Base-by-base conservation (phyloP, 2,113 vertebrate genomes). In the Gobius niger region DNA sequence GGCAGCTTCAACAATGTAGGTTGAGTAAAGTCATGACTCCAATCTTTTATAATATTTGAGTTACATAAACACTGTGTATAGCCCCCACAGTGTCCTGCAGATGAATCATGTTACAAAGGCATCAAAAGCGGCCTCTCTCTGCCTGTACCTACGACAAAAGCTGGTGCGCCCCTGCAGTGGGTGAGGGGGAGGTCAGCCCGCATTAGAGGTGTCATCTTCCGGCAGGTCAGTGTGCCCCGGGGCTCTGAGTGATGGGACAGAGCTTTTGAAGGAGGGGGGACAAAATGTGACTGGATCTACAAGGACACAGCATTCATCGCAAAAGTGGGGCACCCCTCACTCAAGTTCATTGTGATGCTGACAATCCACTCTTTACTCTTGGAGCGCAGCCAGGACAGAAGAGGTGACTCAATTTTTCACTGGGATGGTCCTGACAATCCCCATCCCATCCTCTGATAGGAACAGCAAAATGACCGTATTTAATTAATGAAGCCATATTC, bases 291-390 rank as follows among this genome's bases (percentile, higher is more conserved):
- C 47, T 53, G 68, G 42, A 68, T 69, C 67, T 70, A 82, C 82
- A 89, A 89, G 85, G 86, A 88, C 86, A 80, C 76, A 49, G 51
- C 73, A 85, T 77, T 65, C 24, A 14, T 82, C 74, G 81, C 76
- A 49, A 44, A 44, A 75, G 65, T 62, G 69, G 5, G 16, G 46
- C 69, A 73, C 52, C 56, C 68, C 42, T 67, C 61, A 42, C 70
- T 73, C 47, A 34, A 73, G 72, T 70, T 82, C 81, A 78, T 83
- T 86, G 70, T 81, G 80, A 83, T 82, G 82, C 80, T 85, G 80
- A 84, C 75, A 87, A 67, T 73, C 19, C 44, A 73, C 68, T 78
- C 78, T 81, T 79, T 61, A 82, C 46, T 42, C 69, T 78, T 85
- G 81, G 84, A n/a, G 67, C 19, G 4, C 67, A 62, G 87, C 86